Evolutionary conservation across 1,140 invertebrate genomes (phyloP), one percentile per base, ranked within the genome.

Genomic region (Dryas iulia): DNA sequence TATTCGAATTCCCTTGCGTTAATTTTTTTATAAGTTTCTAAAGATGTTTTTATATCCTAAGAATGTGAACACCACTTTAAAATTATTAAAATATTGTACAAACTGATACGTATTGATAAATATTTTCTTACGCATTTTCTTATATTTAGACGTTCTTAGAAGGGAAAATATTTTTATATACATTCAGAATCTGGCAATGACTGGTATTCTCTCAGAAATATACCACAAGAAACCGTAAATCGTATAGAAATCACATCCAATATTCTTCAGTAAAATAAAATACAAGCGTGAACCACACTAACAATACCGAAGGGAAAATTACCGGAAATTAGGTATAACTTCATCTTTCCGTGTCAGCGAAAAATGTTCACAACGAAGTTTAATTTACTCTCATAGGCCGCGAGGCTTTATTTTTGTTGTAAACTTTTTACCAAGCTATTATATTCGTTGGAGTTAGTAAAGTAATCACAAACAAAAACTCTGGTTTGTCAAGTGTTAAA

Each of bases 331-430:
- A 62, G 39, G 21, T 31, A 62, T 11, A 62, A 30, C 59, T 52
- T 47, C 18, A 47, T 47, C 1, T 47, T 23, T 52, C 33, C 24
- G 47, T 53, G 59, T 62, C 14, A 62, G 35, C 33, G 7, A 18
- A 52, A 62, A 62, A 30, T 52, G 39, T 62, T 53, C 12, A 21
- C 35, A 52, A 30, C 11, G 52, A 47, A 62, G 39, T 62, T 62
- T 62, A 62, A 60, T 60, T 60, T 60, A 33, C 59, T 59, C 58
- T 60, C 59, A 21, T 25, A 60, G 59, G 59, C 59, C 33, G 59
- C 59, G 24, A 1, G 24, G 31, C 8, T 47, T 47, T 47, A 25
- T 56, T 56, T 56, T 26, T 24, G 12, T 26, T 25, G 53, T 56
- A 26, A 56, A 56, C 11, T 25, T 28, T 61, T 28, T 21, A 47